Conservation (phyloP, 2,113 vertebrate species). For the Hippocampus zosterae region DNA sequence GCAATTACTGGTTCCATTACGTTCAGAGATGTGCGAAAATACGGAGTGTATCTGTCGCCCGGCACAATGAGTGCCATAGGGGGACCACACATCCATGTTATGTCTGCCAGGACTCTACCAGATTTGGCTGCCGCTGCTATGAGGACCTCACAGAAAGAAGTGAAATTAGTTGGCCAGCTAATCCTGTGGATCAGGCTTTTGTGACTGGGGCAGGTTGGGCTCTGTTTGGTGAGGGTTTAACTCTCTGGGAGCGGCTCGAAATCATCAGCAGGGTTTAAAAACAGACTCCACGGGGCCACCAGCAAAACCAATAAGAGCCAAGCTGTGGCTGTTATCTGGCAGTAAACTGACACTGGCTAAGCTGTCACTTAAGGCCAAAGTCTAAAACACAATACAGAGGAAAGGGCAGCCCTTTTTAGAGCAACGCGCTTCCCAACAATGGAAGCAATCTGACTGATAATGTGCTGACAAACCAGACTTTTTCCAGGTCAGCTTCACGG, state of each 20-base stretch:
- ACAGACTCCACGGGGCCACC: constrained; percentile 61
- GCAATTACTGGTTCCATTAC: constrained; percentile 17
- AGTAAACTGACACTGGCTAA: constrained; percentile 70
- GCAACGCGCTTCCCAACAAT: constrained; percentile 46
- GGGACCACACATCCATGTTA: constrained; percentile 42
- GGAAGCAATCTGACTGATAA: constrained; percentile 53
- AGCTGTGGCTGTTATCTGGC: constrained; percentile 60
- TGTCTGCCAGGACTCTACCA: constrained; percentile 57
- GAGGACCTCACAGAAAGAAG: constrained; percentile 78
- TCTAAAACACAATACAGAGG: constrained; percentile 55
- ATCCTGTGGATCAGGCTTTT: constrained; percentile 74
- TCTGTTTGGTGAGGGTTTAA: constrained; percentile 77
- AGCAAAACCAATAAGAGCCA: constrained; percentile 66
- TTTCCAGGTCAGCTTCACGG: constrained; percentile 33
- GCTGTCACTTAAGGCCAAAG: constrained; percentile 61
- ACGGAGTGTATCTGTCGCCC: too few species aligned
- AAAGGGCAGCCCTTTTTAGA: constrained; percentile 48
- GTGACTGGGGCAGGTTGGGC: constrained; percentile 73
- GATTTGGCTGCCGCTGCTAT: constrained; percentile 60
- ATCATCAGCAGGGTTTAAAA: constrained; percentile 71
- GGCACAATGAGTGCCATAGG: too few species aligned
- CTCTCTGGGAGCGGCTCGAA: constrained; percentile 67
- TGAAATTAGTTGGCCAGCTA: constrained; percentile 74
- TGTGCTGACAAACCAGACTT: constrained; percentile 40
- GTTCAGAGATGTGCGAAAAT: constrained; percentile 11